Conservation (phyloP, 2,113 vertebrate species). For the Bettongia penicillata region DNA sequence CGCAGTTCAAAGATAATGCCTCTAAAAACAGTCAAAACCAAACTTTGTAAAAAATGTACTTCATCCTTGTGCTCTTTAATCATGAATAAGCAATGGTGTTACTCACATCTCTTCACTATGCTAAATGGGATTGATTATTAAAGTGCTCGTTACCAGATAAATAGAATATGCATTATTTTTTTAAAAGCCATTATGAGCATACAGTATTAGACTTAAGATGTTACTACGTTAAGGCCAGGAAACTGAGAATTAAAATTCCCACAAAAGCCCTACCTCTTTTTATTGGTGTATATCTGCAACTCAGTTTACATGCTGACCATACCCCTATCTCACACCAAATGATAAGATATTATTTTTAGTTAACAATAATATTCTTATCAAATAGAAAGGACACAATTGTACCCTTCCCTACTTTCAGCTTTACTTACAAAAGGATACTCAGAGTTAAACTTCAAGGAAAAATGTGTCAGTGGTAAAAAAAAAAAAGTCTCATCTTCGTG, state of each 20-base stretch:
- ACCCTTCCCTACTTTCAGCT: background rate
- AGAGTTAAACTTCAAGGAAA: background rate
- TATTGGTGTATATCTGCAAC: background rate
- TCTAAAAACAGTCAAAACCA: conserved; percentile 22
- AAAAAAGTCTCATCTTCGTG: background rate
- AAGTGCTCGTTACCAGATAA: conserved; percentile 65
- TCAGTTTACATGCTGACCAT: background rate
- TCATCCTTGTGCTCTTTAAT: conserved; percentile 65
- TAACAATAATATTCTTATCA: background rate
- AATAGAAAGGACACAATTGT: background rate
- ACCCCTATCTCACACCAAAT: background rate
- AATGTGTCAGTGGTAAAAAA: background rate
- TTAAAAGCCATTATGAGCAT: conserved; percentile 33
- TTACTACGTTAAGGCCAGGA: background rate
- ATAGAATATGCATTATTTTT: conserved; percentile 26
- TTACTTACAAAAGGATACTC: background rate
- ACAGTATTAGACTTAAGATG: conserved; percentile 41
- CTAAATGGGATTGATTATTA: conserved; percentile 75
- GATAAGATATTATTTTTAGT: background rate
- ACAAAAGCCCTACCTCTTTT: conserved; percentile 35
- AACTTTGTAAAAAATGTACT: conserved; percentile 55
- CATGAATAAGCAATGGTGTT: conserved; percentile 77
- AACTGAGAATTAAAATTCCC: background rate
- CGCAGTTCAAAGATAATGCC: conserved; percentile 25
- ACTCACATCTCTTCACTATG: conserved; percentile 58